Evolutionary conservation across 2,113 vertebrate genomes (phyloP), one percentile per base, ranked within the genome.

Genomic region (Oncorhynchus nerka): DNA sequence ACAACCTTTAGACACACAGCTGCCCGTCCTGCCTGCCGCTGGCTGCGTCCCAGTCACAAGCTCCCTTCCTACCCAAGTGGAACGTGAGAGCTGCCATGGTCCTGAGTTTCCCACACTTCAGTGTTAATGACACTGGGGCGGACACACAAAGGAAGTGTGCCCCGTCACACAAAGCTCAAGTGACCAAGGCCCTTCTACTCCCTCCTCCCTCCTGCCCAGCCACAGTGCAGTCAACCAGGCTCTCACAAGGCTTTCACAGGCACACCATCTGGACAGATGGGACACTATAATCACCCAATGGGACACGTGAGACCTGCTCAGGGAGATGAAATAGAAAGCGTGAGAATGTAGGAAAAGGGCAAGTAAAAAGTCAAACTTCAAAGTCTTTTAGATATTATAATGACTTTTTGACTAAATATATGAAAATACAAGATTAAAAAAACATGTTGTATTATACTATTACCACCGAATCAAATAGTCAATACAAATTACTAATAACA

Each of bases 51-150:
- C 82, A 74, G 90, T 92, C 91, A 91, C 91, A 92, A 87, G 80
- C 90, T 92, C 88, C 84, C 79, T 81, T 86, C 84, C 87, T 86
- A 84, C 81, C 81, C 79, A 83, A 77, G 85, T 76, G 86, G 86
- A 91, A 93, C 87, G 92, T 94, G 92, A 90, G 93, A 94, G 92
- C 92, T 79, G 70, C 75, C 73, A 65, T 75, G 86, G 74, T 84
- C 78, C 81, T 69, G 71, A 82, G 90, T 90, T 94, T 94, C 93
- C 93, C 93, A 94, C 92, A 94, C 92, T 91, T 89, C 81, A 87
- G 85, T 83, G 89, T 87, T 88, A 90, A 91, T 89, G 87, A 91
- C 90, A 87, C 80, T 76, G 82, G 89, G 86, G 82, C 85, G 74
- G 49, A 55, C 78, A 85, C 89, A 93, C 89, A 93, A 93, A 92